These are phyloP conservation scores for Clarias batrachus DNA, from an alignment of 2,113 vertebrate genomes.

Conservation along the genomic window DNA sequence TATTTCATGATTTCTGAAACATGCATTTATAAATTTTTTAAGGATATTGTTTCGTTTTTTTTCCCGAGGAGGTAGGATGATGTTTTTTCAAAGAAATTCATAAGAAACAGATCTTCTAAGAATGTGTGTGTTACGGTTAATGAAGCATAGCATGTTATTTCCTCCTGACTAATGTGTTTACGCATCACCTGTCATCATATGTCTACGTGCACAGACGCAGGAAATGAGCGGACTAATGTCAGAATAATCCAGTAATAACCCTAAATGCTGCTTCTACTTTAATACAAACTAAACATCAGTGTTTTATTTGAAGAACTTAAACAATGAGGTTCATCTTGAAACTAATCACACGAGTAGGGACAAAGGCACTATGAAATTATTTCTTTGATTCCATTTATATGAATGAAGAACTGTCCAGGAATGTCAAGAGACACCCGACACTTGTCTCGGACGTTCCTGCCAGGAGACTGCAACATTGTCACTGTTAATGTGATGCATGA, in stretches of 20 bases:
- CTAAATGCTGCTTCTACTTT: neutral
- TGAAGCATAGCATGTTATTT: neutral
- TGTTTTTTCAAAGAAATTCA: neutral
- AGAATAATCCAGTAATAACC: neutral
- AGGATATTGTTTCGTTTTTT: neutral
- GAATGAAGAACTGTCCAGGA: constrained; percentile 30
- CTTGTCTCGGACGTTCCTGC: neutral
- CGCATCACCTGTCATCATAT: constrained; percentile 21
- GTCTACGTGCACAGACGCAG: neutral
- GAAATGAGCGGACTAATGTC: neutral
- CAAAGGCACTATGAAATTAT: neutral
- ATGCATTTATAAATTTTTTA: neutral
- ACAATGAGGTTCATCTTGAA: constrained; percentile 1
- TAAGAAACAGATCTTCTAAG: neutral
- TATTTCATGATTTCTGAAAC: neutral
- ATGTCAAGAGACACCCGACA: neutral
- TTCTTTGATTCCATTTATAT: neutral
- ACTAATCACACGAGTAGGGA: neutral
- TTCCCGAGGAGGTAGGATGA: neutral
- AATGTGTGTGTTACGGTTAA: neutral
- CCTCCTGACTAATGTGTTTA: constrained; percentile 20
- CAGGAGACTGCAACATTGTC: constrained; percentile 22
- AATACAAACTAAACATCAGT: neutral
- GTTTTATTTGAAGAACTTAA: neutral
- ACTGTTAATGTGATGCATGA: constrained; percentile 44